Conservation (phyloP, 2,113 vertebrate genomes). For the Prionailurus viverrinus region DNA sequence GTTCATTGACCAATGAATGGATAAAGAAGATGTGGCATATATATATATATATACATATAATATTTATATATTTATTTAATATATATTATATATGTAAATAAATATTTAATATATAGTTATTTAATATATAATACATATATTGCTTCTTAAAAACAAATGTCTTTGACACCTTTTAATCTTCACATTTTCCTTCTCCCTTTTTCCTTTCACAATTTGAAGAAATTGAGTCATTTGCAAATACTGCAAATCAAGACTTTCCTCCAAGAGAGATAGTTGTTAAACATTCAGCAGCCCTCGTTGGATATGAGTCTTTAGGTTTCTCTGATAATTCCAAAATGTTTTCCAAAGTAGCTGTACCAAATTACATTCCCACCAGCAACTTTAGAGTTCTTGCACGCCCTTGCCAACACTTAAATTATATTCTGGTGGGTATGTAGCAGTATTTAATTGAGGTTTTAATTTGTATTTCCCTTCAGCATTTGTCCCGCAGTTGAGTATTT, state of each 20-base stretch:
- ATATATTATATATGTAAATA: too few relatives aligned
- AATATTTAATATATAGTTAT: too few relatives aligned
- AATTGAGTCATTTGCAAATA: neutral
- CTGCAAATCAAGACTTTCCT: neutral
- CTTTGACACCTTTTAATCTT: too few relatives aligned
- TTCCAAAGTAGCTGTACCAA: neutral
- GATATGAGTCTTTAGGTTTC: neutral
- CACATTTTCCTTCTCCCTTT: too few relatives aligned
- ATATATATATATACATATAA: too few relatives aligned
- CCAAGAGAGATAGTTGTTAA: neutral
- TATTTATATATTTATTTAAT: too few relatives aligned
- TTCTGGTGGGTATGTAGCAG: neutral
- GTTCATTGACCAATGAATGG: too few relatives aligned
- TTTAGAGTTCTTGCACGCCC: neutral
- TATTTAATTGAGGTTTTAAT: conserved; percentile 5
- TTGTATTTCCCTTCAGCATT: neutral
- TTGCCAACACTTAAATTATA: neutral
- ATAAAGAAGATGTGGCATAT: too few relatives aligned
- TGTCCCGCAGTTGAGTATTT: neutral
- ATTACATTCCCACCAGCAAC: neutral
- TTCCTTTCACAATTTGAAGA: too few relatives aligned
- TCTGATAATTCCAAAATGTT: conserved; percentile 25
- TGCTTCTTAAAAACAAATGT: too few relatives aligned
- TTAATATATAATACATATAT: too few relatives aligned
- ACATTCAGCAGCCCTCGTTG: conserved; percentile 1